A percentile compares a stretch with the other conserved stretches of the same genome.
Evolutionary conservation across 2,797 vertebrate genomes (phyloP).

Genomic region (Pempheris klunzingeri): DNA sequence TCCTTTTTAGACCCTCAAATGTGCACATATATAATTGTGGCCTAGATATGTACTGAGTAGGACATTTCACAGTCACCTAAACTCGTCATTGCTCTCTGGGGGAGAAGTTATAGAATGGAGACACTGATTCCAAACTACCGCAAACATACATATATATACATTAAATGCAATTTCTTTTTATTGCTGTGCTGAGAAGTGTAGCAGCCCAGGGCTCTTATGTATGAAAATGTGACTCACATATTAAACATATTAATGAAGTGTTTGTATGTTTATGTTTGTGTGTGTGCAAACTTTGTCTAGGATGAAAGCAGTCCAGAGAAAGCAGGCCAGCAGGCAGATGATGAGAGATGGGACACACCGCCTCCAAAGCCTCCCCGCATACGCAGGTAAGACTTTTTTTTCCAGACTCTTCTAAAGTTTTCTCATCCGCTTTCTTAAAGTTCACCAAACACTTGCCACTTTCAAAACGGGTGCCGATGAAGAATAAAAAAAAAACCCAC

Average conservation of each 20-base stretch:
- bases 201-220: not conserved
- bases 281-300: conserved; percentile 75
- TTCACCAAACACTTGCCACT: not conserved
- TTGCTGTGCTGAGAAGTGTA: not conserved
- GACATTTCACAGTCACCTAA: not conserved
- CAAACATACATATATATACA: not conserved
- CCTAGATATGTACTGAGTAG: not conserved
- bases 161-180: not conserved
- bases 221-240: not conserved
- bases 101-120: not conserved
- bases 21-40: not conserved
- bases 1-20: not conserved
- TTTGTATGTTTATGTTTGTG: conserved; percentile 11
- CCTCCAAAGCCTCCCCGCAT: conserved; percentile 97
- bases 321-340: conserved; percentile 84
- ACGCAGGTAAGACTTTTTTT: conserved; percentile 85
- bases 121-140: not conserved
- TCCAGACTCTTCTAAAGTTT: not conserved
- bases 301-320: conserved; percentile 92
- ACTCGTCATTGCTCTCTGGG: not conserved
- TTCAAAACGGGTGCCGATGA: not conserved
- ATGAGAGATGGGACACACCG: conserved; percentile 93
- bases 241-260: not conserved
- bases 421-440: not conserved
- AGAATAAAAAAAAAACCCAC: not conserved